Evolutionary conservation across 2,888 invertebrate genomes (phyloP).

Genomic region (Dugesia japonica): DNA sequence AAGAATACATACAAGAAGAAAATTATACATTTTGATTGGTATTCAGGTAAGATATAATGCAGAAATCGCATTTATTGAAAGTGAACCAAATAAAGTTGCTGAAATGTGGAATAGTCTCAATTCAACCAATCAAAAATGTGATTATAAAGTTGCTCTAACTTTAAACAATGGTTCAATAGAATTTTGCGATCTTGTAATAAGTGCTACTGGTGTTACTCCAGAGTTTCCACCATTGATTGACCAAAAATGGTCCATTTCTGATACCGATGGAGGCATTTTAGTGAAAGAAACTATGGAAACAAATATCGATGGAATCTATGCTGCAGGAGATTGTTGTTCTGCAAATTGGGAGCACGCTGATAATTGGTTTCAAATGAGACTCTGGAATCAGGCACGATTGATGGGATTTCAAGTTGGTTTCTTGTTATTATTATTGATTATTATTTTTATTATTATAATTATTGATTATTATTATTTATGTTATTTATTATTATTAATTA

Average conservation of each 20-base stretch:
- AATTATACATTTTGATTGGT: too few species aligned
- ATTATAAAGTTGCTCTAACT: not conserved
- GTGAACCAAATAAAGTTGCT: not conserved
- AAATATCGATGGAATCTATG: conserved; percentile 62
- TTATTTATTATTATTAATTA: too few species aligned
- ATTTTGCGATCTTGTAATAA: conserved; percentile 74
- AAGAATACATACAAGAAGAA: too few species aligned
- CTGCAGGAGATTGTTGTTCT: conserved; percentile 81
- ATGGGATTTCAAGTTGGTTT: conserved; percentile 58
- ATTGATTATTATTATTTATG: too few species aligned
- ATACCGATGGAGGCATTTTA: conserved; percentile 62
- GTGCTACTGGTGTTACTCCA: conserved; percentile 74
- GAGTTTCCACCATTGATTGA: conserved; percentile 34
- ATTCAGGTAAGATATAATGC: not conserved
- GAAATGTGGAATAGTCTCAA: not conserved
- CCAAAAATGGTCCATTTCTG: conserved; percentile 23
- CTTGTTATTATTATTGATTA: not conserved
- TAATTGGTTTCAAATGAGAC: conserved; percentile 59
- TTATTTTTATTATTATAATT: too few species aligned
- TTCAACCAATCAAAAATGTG: not conserved
- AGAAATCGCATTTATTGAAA: not conserved
- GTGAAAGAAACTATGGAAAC: conserved; percentile 75
- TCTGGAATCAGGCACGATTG: conserved; percentile 94
- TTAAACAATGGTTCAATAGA: conserved; percentile 57
- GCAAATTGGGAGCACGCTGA: conserved; percentile 58